Evolutionary conservation across 2,888 invertebrate species (phyloP).

Genomic region (Ochropleura plecta): DNA sequence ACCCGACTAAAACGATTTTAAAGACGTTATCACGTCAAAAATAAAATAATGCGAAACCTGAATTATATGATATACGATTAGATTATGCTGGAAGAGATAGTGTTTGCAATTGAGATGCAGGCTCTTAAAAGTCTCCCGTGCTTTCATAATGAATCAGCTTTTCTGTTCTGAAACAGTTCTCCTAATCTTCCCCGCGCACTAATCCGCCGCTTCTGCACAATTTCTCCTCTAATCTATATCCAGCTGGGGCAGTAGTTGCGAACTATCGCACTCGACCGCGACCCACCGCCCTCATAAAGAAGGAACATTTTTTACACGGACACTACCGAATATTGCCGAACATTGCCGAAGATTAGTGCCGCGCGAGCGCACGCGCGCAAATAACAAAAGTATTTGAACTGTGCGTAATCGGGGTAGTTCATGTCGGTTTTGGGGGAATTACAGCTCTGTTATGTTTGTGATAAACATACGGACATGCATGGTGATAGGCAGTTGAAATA

Average conservation of each 20-base stretch:
- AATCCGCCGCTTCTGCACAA: slow-evolving; percentile 44
- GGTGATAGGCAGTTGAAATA: slow-evolving; percentile 51
- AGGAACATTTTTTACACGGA: slow-evolving; percentile 67
- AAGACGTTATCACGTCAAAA: no score
- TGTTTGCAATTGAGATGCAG: not conserved
- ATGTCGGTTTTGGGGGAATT: slow-evolving; percentile 46
- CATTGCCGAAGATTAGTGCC: slow-evolving; percentile 64
- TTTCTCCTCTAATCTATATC: slow-evolving; percentile 52
- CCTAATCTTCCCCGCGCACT: slow-evolving; percentile 9
- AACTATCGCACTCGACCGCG: slow-evolving; percentile 69
- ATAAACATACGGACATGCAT: slow-evolving; percentile 43
- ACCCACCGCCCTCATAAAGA: slow-evolving; percentile 64
- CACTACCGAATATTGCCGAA: slow-evolving; percentile 64
- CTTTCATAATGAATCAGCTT: not conserved
- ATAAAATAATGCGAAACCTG: no score
- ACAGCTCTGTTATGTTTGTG: slow-evolving; percentile 59
- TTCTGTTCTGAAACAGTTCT: not conserved
- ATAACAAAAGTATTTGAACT: slow-evolving; percentile 67
- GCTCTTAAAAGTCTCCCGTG: not conserved
- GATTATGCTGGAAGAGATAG: no score
- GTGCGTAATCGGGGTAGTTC: slow-evolving; percentile 60
- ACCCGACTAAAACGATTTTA: no score
- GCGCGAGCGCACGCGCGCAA: slow-evolving; percentile 64
- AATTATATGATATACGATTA: no score
- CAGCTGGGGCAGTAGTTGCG: slow-evolving; percentile 63